Evolutionary conservation across 2,888 invertebrate species (phyloP).

Genomic region (Drosophila anomelani): DNA sequence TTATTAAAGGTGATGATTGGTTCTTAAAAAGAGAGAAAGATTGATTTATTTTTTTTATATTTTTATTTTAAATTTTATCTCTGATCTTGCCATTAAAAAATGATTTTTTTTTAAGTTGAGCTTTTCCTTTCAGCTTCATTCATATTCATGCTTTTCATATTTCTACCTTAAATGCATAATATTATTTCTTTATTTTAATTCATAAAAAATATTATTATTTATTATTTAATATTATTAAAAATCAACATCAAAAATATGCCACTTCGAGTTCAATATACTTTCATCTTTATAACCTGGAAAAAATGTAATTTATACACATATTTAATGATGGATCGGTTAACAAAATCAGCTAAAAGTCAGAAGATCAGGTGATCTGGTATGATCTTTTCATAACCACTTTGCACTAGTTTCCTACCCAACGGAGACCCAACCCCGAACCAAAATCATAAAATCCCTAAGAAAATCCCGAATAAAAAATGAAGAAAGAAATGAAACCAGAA

Average conservation of each 20-base stretch:
- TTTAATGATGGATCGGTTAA: constrained; percentile 19
- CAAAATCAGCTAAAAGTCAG: neutral
- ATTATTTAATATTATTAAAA: neutral
- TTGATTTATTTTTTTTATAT: neutral
- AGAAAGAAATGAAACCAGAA: constrained; percentile 44
- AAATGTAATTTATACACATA: constrained; percentile 3
- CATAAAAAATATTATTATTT: neutral
- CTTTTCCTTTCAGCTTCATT: no score
- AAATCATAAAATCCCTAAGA: constrained; percentile 57
- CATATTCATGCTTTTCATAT: neutral
- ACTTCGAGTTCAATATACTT: neutral
- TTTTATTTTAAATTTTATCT: neutral
- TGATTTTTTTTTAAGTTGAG: neutral
- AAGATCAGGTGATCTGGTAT: constrained; percentile 29
- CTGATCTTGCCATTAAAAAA: neutral
- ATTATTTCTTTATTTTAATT: no score
- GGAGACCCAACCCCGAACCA: neutral
- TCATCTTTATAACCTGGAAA: neutral
- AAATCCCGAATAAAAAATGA: constrained; percentile 28
- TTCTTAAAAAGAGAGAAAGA: neutral
- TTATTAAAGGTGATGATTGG: neutral
- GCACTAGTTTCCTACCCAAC: constrained; percentile 33
- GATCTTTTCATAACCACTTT: constrained; percentile 40
- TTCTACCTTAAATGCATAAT: neutral
- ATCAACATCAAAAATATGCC: neutral